Conservation (phyloP, 2,888 invertebrate species). For the Crioceris asparagi region DNA sequence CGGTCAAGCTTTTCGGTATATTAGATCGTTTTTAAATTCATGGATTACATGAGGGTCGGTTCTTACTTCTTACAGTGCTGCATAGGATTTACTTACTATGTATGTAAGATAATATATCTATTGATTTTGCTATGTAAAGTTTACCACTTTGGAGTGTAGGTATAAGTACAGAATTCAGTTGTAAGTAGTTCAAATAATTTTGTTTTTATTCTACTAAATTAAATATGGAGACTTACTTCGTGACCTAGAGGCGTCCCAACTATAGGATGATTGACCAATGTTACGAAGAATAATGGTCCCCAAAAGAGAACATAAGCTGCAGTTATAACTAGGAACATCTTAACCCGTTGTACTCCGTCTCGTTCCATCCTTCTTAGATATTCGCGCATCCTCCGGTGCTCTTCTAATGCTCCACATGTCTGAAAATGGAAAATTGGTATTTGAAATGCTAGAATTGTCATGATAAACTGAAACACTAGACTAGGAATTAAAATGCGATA, state of each 20-base stretch:
- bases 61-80: no score
- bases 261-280: constrained; percentile 64
- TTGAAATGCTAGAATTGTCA: not conserved
- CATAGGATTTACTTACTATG: no score
- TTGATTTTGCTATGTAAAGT: no score
- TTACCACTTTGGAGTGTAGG: no score
- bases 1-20: no score
- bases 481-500: no score
- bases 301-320: constrained; percentile 80
- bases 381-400: constrained; percentile 63
- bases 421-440: constrained; percentile 21
- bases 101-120: no score
- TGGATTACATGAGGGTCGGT: no score
- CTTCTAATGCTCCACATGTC: constrained; percentile 49
- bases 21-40: no score
- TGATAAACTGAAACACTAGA: not conserved
- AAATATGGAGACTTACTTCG: constrained; percentile 58
- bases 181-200: no score
- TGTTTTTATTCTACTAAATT: no score
- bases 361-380: constrained; percentile 68
- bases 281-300: constrained; percentile 83
- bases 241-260: constrained; percentile 62
- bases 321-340: constrained; percentile 78
- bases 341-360: constrained; percentile 70
- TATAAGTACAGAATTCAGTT: no score